A percentile compares a stretch with the other conserved stretches of the same genome.
Evolutionary conservation across 2,888 invertebrate species (phyloP).

Genomic region (Drosophila flavopinicola): DNA sequence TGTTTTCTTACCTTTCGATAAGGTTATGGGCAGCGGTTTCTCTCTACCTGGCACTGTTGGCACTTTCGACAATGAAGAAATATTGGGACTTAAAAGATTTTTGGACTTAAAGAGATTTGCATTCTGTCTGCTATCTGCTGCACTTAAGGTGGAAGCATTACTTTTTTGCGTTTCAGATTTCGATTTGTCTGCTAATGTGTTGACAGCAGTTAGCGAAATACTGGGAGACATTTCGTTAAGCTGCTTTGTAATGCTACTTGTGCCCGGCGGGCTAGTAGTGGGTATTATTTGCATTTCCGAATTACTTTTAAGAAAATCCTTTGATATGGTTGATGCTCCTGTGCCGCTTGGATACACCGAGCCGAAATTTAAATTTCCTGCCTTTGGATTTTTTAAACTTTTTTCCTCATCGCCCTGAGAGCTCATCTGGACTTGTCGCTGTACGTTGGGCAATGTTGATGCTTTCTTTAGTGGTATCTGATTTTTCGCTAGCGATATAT

Average conservation of each 20-base stretch:
- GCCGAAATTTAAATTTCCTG: conserved; percentile 22
- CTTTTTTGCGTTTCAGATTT: conserved; percentile 29
- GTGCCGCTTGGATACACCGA: conserved; percentile 20
- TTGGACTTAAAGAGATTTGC: conserved; percentile 29
- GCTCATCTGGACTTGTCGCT: neutral
- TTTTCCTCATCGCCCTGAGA: conserved; percentile 1
- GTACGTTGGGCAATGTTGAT: conserved; percentile 1
- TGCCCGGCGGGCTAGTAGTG: conserved; percentile 73
- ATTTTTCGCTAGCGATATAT: conserved; percentile 3
- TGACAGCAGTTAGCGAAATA: conserved; percentile 77
- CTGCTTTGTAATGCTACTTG: conserved; percentile 77
- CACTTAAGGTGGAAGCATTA: neutral
- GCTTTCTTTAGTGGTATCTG: conserved; percentile 1
- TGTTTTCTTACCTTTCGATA: neutral
- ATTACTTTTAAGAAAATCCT: conserved; percentile 52
- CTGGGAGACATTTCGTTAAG: conserved; percentile 79
- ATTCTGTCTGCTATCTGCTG: conserved; percentile 3
- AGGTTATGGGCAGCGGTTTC: neutral
- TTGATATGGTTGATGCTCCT: conserved; percentile 31
- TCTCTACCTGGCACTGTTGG: neutral
- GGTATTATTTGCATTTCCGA: conserved; percentile 82
- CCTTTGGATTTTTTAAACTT: neutral
- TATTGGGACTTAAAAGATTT: neutral
- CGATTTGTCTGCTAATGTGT: conserved; percentile 28
- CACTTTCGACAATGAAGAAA: no score